Evolutionary conservation across 2,888 invertebrate genomes (phyloP), one percentile per base, ranked within the genome.

Genomic region (Phaonia tiefii): DNA sequence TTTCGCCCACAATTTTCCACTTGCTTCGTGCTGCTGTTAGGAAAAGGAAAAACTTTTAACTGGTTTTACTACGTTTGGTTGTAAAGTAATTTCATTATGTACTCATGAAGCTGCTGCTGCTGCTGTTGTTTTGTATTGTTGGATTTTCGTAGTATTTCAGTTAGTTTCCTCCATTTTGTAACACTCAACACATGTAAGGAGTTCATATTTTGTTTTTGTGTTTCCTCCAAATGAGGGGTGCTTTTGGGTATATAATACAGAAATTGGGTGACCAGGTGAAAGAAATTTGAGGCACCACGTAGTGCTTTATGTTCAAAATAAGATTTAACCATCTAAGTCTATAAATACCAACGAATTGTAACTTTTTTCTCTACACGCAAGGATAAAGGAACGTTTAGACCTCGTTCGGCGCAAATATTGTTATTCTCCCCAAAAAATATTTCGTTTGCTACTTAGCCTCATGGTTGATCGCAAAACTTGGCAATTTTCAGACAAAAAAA

Each of bases 101-200:
- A 63, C 15, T 26, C 17, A 15, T 42, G 39, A 1, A 11, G 39
- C 4, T 49, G 49, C 17, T n/a, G 26, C 13, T 39, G 51, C 46
- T 44, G n/a, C 26, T 22, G 51, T 60, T 5, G 49, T 67, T 70
- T 10, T 15, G 15, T 44, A 69, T 46, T 69, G 56, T 44, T 20
- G 58, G 15, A 56, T 22, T 39, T 63, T 42, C 42, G 15, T 31
- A 39, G 51, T 58, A 31, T 46, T n/a, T 42, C n/a, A 75, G 37
- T 73, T 65, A 60, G 58, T 67, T 73, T 80, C 70, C 71, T 70
- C 65, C 76, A 76, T 76, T 80, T 80, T 80, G 80, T 70, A 74
- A 76, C 80, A 76, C 66, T 70, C 72, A 39, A 46, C 66, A 66
- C 51, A 54, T 73, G 58, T 58, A 77, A 49, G 56, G 39, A 51